A percentile compares a stretch with the other conserved stretches of the same genome.
These are phyloP conservation scores for Leptocoma aspasia DNA, from an alignment of 2,113 vertebrate genomes.

Conservation along the genomic window DNA sequence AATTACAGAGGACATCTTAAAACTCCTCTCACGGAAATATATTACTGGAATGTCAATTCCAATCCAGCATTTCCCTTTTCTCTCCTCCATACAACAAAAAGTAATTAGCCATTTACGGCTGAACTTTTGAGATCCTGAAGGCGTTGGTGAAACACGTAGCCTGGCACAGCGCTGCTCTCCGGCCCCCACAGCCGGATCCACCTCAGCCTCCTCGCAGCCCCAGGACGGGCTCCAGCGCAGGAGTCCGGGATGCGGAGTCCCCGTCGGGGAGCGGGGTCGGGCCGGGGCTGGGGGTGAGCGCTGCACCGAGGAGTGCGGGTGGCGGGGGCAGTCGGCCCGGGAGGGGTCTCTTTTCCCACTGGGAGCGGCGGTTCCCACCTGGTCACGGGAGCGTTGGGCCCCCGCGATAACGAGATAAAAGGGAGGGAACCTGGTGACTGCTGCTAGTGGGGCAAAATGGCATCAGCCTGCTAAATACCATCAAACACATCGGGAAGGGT, in stretches of 20 bases:
- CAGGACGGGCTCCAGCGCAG: neutral
- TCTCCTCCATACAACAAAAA: neutral
- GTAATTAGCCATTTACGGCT: conserved; percentile 50
- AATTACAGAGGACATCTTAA: conserved; percentile 67
- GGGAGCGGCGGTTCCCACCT: neutral
- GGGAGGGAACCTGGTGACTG: neutral
- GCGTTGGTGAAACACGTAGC: neutral
- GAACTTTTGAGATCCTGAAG: neutral
- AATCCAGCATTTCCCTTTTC: neutral
- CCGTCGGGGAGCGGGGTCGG: neutral
- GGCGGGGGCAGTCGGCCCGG: neutral
- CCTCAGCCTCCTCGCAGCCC: neutral
- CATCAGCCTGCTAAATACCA: neutral
- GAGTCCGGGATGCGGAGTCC: neutral
- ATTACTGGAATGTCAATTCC: conserved; percentile 53
- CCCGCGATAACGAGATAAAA: conserved; percentile 29
- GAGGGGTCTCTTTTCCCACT: neutral
- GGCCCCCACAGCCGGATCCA: neutral
- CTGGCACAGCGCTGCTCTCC: neutral
- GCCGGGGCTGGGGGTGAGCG: neutral
- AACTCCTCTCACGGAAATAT: conserved; percentile 58
- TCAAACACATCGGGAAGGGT: neutral
- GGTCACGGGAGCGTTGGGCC: neutral
- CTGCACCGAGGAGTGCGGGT: neutral
- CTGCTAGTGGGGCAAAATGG: neutral